Percentiles rank a stretch among this genome's conserved stretches.
phyloP scores from a whole-genome alignment of 1,140 invertebrate genomes.

The Halictus rubicundus region DNA sequence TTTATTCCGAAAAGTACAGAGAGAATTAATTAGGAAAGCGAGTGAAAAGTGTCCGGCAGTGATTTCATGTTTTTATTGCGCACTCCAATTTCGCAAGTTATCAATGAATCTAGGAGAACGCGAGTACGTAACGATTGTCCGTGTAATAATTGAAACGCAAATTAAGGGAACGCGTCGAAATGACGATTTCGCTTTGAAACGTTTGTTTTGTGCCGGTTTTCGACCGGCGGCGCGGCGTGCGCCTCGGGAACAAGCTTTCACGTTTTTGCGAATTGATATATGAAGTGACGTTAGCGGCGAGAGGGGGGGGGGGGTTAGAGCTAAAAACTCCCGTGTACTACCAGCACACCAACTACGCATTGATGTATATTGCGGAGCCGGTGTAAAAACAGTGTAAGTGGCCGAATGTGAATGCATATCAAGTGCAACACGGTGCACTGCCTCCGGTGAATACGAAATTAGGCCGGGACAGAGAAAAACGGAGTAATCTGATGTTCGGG shows the following conservation, averaged over 20 bases:
- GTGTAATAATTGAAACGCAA: too few species aligned
- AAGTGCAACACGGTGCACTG: conserved; percentile 22
- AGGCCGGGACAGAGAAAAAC: conserved; percentile 10
- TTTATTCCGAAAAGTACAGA: too few species aligned
- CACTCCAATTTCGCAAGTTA: too few species aligned
- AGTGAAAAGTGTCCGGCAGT: too few species aligned
- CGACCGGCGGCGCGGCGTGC: conserved; percentile 8
- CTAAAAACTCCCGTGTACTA: conserved; percentile 34
- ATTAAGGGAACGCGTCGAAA: conserved; percentile 20
- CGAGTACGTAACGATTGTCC: too few species aligned
- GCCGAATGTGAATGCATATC: conserved; percentile 40
- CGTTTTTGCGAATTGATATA: conserved; percentile 58
- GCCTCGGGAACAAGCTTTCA: conserved; percentile 13
- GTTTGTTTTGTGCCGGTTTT: conserved; percentile 53
- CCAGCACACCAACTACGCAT: conserved; percentile 20
- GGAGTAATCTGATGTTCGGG: background rate
- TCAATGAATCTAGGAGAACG: too few species aligned
- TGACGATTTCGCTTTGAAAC: conserved; percentile 2
- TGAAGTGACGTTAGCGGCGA: conserved; percentile 55
- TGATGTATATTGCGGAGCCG: conserved; percentile 27
- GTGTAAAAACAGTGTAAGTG: conserved; percentile 34
- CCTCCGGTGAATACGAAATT: conserved; percentile 37
- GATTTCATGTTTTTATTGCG: too few species aligned
- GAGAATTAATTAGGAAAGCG: too few species aligned
- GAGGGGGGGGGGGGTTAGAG: too few species aligned